phyloP scores from a whole-genome alignment of 1,140 invertebrate species.

The Heliconius hermathena region DNA sequence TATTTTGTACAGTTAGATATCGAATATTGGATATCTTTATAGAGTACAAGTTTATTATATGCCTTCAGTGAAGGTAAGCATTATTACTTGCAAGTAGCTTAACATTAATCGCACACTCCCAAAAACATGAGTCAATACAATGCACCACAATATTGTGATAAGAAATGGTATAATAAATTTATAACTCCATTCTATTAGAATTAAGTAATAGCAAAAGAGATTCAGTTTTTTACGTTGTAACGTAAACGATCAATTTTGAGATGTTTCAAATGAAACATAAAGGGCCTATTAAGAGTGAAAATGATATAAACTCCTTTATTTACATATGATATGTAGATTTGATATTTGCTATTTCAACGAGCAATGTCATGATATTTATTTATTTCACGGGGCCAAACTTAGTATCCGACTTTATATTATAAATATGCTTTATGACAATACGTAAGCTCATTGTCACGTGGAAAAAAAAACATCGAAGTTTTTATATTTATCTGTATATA shows the following conservation, averaged over 20 bases:
- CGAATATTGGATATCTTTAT: slow-evolving; percentile 62
- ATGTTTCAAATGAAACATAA: neutral
- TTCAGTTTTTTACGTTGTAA: slow-evolving; percentile 20
- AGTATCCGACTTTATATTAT: slow-evolving; percentile 32
- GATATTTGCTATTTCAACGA: slow-evolving; percentile 4
- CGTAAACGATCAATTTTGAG: neutral
- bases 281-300: slow-evolving; percentile 25
- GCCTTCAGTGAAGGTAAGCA: slow-evolving; percentile 76
- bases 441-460: slow-evolving; percentile 51
- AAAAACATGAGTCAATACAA: slow-evolving; percentile 70
- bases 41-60: slow-evolving; percentile 69
- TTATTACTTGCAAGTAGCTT: slow-evolving; percentile 54
- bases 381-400: slow-evolving; percentile 42
- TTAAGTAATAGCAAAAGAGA: slow-evolving; percentile 34
- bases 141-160: slow-evolving; percentile 72
- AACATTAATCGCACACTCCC: slow-evolving; percentile 66
- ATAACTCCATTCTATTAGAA: slow-evolving; percentile 42
- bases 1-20: slow-evolving; percentile 63
- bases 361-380: slow-evolving; percentile 32
- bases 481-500: slow-evolving; percentile 59
- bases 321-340: neutral
- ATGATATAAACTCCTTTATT: slow-evolving; percentile 2
- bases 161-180: slow-evolving; percentile 37
- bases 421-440: slow-evolving; percentile 66
- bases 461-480: slow-evolving; percentile 66